A percentile compares a stretch with the other conserved stretches of the same genome.
phyloP scores from a whole-genome alignment of 2,888 invertebrate species.

The Reticulitermes lucifugus region DNA sequence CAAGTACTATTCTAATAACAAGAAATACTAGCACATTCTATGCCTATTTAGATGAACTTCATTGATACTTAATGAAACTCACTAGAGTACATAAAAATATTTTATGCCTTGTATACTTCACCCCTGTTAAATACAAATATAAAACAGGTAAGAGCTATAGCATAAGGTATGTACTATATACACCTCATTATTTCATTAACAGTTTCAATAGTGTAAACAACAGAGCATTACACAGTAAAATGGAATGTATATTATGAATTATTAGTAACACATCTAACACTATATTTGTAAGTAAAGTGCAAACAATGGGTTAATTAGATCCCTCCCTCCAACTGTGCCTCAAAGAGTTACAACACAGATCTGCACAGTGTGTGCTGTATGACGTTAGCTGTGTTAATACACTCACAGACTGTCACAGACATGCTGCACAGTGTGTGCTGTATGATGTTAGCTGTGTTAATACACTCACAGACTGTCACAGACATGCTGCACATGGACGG shows the following conservation, averaged over 20 bases:
- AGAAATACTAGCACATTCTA: not conserved
- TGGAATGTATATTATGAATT: conserved; percentile 17
- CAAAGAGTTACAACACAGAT: not conserved
- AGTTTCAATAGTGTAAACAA: not conserved
- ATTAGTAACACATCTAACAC: not conserved
- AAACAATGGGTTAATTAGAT: not conserved
- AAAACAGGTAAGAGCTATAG: not conserved
- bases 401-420: not conserved
- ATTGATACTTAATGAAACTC: not conserved
- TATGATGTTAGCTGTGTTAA: not conserved
- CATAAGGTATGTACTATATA: not conserved
- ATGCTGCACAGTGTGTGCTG: conserved; percentile 25
- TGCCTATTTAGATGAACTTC: not conserved
- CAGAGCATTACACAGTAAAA: not conserved
- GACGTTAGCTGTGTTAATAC: not conserved
- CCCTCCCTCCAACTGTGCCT: not conserved
- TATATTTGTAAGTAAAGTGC: not conserved
- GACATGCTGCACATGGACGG: conserved; percentile 34
- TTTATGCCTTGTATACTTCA: not conserved
- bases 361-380: not conserved
- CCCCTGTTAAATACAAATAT: not conserved
- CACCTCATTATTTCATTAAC: not conserved
- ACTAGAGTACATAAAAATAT: not conserved
- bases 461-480: not conserved
- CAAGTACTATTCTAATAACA: conserved; percentile 7